A percentile compares a stretch with the other conserved stretches of the same genome.
phyloP scores from a whole-genome alignment of 2,888 invertebrate genomes.

The Drosophila flavopinicola region DNA sequence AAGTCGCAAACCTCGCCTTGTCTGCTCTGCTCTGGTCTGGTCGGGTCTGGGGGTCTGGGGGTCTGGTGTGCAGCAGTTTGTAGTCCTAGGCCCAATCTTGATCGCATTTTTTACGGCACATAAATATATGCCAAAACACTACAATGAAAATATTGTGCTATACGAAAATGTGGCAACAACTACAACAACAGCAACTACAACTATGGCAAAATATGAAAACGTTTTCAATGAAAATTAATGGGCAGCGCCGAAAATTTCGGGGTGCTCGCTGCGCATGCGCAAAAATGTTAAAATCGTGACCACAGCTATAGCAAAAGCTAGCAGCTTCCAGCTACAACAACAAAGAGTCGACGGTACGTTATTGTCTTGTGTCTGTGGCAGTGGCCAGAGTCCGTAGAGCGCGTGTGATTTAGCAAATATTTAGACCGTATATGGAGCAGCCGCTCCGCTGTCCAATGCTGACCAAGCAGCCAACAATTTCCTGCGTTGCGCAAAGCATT shows the following conservation, averaged over 20 bases:
- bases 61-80: constrained; percentile 60
- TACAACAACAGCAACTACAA: constrained; percentile 44
- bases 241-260: constrained; percentile 78
- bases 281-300: constrained; percentile 84
- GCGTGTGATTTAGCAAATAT: constrained; percentile 80
- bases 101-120: constrained; percentile 81
- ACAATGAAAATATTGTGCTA: constrained; percentile 78
- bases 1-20: constrained; percentile 62
- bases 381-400: constrained; percentile 52
- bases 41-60: too few species aligned
- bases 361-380: constrained; percentile 59
- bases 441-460: constrained; percentile 53
- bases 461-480: constrained; percentile 67
- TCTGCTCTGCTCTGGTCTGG: constrained; percentile 59
- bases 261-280: constrained; percentile 80
- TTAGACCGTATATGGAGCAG: constrained; percentile 79
- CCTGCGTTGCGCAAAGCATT: constrained; percentile 67
- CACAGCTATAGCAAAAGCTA: constrained; percentile 44
- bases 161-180: constrained; percentile 69
- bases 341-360: constrained; percentile 33
- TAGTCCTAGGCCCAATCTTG: constrained; percentile 73
- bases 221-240: constrained; percentile 81
- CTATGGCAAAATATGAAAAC: constrained; percentile 80
- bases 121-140: constrained; percentile 81
- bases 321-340: constrained; percentile 38